Conservation (phyloP, 1,140 invertebrate species). For the Microvelia longipes region DNA sequence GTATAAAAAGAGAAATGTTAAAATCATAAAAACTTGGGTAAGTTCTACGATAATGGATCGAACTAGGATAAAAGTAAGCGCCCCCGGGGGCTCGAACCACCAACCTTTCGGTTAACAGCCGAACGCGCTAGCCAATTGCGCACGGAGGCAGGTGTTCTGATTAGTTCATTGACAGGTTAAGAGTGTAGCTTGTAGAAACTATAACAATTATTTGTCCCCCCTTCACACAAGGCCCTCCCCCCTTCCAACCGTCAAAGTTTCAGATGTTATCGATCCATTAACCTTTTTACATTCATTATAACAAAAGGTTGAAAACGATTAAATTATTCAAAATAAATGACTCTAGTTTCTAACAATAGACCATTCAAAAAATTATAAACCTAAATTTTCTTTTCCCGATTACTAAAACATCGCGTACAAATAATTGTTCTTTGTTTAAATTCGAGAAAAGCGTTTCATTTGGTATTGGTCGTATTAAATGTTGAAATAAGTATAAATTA, state of each 20-base stretch:
- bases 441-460: too few relatives aligned
- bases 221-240: not conserved
- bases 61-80: not conserved
- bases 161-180: not conserved
- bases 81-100: slow-evolving; percentile 52
- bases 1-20: too few relatives aligned
- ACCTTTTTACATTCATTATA: not conserved
- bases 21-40: too few relatives aligned
- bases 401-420: too few relatives aligned
- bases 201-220: not conserved
- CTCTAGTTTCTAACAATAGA: too few relatives aligned
- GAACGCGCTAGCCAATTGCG: slow-evolving; percentile 72
- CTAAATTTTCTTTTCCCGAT: too few relatives aligned
- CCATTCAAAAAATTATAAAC: too few relatives aligned
- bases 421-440: too few relatives aligned
- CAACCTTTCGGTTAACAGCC: slow-evolving; percentile 81
- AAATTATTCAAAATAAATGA: not conserved
- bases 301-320: not conserved
- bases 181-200: not conserved
- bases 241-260: not conserved
- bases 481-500: too few relatives aligned
- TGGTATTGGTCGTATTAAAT: too few relatives aligned
- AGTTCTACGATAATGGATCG: too few relatives aligned
- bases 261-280: not conserved
- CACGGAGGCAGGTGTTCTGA: slow-evolving; percentile 42